Evolutionary conservation across 2,797 vertebrate genomes (phyloP), one percentile per base, ranked within the genome.

Genomic region (Rhincodon typus): DNA sequence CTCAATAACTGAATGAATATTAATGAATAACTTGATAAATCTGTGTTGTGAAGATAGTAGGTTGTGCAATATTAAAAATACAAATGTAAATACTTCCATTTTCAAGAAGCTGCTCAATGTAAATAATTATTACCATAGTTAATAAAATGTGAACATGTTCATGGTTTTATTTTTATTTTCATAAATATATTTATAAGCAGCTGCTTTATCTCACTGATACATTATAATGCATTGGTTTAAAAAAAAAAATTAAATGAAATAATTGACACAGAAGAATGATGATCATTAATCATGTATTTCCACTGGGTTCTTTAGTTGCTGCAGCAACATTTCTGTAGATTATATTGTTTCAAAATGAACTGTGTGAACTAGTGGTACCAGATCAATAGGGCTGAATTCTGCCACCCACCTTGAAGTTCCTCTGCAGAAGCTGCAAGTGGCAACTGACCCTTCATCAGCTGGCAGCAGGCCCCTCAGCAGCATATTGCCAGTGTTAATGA

Each of bases 101-200:
- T 62, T 66, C 53, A 30, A 0, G 87, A 66, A 62, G 13, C 30
- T 67, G 21, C n/a, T 93, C 90, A 25, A 62, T 19, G 2, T 23
- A 93, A 67, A 21, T n/a, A 93, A 19, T 42, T 57, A 57, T 57
- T 88, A 88, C 27, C 87, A 42, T n/a, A 23, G n/a, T 67, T 93
- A 38, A 93, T 67, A 93, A 93, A 67, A 93, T 67, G 87, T 23
- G 30, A 62, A 90, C 66, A 38, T 67, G 90, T 67, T 38, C 57
- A 57, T 57, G 57, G 57, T 57, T 57, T 57, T 57, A 7, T 10
- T 50, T 88, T 25, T 50, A 88, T 57, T 87, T 57, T 88, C 90
- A 93, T 93, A 67, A 93, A 93, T 93, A 93, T 66, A 67, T 93
- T 93, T 67, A 93, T 93, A 93, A 93, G 34, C 90, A 93, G 90